Percentiles rank a stretch among this genome's conserved stretches.
Evolutionary conservation across 1,140 invertebrate species (phyloP).

Genomic region (Drosophila athabasca): DNA sequence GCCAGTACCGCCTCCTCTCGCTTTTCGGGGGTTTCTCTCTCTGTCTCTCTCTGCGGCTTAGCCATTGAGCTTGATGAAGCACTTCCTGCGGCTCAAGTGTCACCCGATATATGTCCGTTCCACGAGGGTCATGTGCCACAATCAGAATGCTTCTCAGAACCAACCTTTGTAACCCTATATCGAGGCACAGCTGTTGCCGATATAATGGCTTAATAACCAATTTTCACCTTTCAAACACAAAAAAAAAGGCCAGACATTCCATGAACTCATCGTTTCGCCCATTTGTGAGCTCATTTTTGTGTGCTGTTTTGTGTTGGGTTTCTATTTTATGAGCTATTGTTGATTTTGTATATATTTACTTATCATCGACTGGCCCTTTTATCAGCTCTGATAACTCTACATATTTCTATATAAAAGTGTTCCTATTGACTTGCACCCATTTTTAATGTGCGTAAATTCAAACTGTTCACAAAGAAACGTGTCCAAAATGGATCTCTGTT

Average conservation of each 20-base stretch:
- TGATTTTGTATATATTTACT: slow-evolving; percentile 23
- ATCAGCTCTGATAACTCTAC: slow-evolving; percentile 18
- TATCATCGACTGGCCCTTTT: slow-evolving; percentile 12
- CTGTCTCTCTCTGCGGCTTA: background rate
- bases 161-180: slow-evolving; percentile 28
- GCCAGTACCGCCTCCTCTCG: background rate
- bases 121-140: slow-evolving; percentile 8
- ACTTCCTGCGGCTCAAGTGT: slow-evolving; percentile 57
- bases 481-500: too few relatives aligned
- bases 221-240: background rate
- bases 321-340: slow-evolving; percentile 1
- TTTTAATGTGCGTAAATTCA: too few relatives aligned
- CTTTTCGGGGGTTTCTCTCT: background rate
- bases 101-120: slow-evolving; percentile 10
- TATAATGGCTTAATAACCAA: slow-evolving; percentile 10
- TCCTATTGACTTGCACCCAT: too few relatives aligned
- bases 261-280: background rate
- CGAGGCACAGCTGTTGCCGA: slow-evolving; percentile 21
- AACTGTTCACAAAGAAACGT: too few relatives aligned
- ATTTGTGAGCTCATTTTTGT: background rate
- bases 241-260: background rate
- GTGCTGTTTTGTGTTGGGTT: background rate
- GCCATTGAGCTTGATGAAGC: slow-evolving; percentile 50
- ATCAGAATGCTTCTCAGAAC: slow-evolving; percentile 9
- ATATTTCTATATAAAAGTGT: too few relatives aligned